A percentile compares a stretch with the other conserved stretches of the same genome.
Conservation (phyloP, 2,113 vertebrate genomes). For the Apodemus sylvaticus region DNA sequence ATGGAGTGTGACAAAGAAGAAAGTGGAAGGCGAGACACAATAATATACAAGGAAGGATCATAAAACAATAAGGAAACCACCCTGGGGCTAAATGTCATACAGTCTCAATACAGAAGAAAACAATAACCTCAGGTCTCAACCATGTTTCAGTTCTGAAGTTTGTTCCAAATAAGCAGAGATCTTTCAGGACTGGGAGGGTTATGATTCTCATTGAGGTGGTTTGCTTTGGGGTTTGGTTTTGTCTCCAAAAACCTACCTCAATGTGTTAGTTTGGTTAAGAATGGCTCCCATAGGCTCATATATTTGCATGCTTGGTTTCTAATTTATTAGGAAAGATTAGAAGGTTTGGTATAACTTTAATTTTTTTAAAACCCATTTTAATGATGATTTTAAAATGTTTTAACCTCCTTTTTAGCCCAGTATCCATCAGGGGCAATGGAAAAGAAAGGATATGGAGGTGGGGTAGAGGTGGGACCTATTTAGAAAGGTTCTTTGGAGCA, state of each 20-base stretch:
- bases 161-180: background rate
- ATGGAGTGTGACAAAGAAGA: background rate
- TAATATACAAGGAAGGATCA: background rate
- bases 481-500: too few species aligned
- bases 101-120: accelerated
- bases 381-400: too few species aligned
- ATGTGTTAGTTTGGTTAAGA: background rate
- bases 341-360: background rate
- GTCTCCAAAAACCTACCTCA: background rate
- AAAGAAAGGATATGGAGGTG: too few species aligned
- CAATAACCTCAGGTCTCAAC: background rate
- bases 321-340: background rate
- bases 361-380: too few species aligned
- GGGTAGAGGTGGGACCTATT: too few species aligned
- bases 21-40: accelerated
- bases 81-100: background rate
- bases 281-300: background rate
- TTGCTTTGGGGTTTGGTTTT: background rate
- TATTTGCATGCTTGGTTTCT: background rate
- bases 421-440: too few species aligned
- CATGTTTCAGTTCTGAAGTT: background rate
- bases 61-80: background rate
- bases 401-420: too few species aligned
- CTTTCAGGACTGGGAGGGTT: background rate
- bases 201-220: background rate